A percentile compares a stretch with the other conserved stretches of the same genome.
phyloP scores from a whole-genome alignment of 2,888 invertebrate genomes.

The Dinocampus coccinellae region DNA sequence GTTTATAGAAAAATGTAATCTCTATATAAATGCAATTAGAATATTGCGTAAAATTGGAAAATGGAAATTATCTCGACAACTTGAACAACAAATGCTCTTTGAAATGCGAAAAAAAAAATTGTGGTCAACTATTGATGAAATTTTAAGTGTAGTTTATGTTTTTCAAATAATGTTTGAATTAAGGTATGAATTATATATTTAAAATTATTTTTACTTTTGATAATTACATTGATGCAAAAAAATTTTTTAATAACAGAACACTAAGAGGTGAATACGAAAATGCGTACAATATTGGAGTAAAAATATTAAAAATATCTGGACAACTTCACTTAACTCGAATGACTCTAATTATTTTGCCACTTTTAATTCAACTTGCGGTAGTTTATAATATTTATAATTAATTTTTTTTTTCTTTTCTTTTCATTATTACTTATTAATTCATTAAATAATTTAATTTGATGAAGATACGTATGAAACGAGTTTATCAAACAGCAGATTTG shows the following conservation, averaged over 20 bases:
- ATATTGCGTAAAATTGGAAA: conserved; percentile 70
- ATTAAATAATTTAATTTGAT: neutral
- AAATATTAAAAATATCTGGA: conserved; percentile 50
- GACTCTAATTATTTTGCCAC: conserved; percentile 50
- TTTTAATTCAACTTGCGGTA: conserved; percentile 54
- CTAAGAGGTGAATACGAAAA: conserved; percentile 49
- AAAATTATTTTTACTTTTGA: neutral
- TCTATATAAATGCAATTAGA: conserved; percentile 71
- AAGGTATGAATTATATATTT: conserved; percentile 44
- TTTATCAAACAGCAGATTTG: conserved; percentile 72
- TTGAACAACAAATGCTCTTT: conserved; percentile 60
- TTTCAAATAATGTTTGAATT: conserved; percentile 68
- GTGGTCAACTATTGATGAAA: conserved; percentile 69
- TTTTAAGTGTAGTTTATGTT: conserved; percentile 70
- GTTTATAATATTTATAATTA: neutral
- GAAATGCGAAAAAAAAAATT: conserved; percentile 49
- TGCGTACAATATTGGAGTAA: conserved; percentile 49
- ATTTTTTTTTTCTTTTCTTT: neutral
- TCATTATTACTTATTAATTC: neutral
- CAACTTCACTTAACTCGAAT: conserved; percentile 44
- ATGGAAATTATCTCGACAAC: conserved; percentile 64
- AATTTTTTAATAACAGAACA: conserved; percentile 41
- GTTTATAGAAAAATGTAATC: conserved; percentile 66
- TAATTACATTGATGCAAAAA: neutral
- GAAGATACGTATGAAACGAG: conserved; percentile 65